Evolutionary conservation across 2,888 invertebrate genomes (phyloP).

Genomic region (Napeogenes sylphis): DNA sequence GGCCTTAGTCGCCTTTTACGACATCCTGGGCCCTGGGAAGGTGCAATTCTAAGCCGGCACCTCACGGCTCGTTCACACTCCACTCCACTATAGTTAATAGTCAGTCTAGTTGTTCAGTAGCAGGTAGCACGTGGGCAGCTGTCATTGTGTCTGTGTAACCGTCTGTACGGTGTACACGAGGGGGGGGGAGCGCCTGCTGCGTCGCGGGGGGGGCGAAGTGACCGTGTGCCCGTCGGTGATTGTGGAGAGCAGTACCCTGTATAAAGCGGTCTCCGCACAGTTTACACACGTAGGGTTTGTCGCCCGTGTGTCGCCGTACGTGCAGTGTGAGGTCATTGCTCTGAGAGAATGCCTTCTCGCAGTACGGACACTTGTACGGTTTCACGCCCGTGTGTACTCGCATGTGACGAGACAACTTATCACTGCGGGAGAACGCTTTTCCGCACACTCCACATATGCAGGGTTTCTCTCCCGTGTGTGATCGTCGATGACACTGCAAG

Average conservation of each 20-base stretch:
- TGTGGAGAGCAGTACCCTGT: constrained; percentile 80
- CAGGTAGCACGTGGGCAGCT: background rate
- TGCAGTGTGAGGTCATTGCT: constrained; percentile 84
- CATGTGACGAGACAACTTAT: constrained; percentile 80
- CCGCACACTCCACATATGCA: constrained; percentile 71
- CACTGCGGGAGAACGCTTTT: constrained; percentile 79
- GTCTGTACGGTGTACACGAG: constrained; percentile 38
- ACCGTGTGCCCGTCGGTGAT: constrained; percentile 79
- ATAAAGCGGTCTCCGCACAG: constrained; percentile 83
- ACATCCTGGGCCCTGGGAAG: too few species aligned
- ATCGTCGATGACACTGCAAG: constrained; percentile 78
- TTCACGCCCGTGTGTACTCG: constrained; percentile 77
- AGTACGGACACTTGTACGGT: constrained; percentile 79
- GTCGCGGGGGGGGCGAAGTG: constrained; percentile 60
- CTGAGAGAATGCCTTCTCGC: constrained; percentile 80
- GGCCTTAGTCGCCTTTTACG: too few species aligned
- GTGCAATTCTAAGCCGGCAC: too few species aligned
- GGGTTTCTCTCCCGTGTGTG: constrained; percentile 80
- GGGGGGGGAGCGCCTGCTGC: constrained; percentile 16
- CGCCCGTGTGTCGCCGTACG: constrained; percentile 83
- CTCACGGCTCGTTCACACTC: too few species aligned
- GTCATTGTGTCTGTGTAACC: constrained; percentile 18
- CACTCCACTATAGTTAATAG: too few species aligned
- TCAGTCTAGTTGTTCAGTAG: background rate
- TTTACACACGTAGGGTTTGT: constrained; percentile 81